These are phyloP conservation scores for Agriopis aurantiaria DNA, from an alignment of 2,888 invertebrate genomes.

Conservation along the genomic window DNA sequence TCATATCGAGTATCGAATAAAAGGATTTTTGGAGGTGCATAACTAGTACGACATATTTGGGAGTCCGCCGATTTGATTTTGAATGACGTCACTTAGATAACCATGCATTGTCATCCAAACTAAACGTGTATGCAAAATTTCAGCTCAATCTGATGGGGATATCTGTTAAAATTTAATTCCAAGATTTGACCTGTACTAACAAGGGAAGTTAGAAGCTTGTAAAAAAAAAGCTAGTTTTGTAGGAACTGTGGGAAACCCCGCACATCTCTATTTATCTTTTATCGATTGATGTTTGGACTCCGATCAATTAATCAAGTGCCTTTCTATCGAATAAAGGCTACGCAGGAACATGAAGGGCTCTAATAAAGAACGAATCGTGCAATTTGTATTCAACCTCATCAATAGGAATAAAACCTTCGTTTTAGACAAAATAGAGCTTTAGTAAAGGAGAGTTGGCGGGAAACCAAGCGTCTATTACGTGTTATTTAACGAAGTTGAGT, in stretches of 20 bases:
- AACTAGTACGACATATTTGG: no score
- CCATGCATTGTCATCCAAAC: no score
- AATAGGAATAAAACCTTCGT: conserved; percentile 31
- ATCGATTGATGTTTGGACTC: conserved; percentile 20
- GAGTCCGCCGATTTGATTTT: no score
- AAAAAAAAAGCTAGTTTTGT: no score
- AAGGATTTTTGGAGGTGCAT: no score
- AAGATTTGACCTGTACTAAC: no score
- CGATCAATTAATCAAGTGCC: conserved; percentile 45
- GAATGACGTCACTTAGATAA: no score
- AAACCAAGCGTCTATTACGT: neutral
- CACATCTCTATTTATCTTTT: conserved; percentile 31
- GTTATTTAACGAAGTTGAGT: neutral
- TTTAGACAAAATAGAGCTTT: conserved; percentile 31
- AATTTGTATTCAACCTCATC: conserved; percentile 45
- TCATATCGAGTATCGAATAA: no score
- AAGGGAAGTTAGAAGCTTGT: no score
- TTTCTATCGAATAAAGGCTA: conserved; percentile 46
- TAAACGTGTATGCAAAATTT: no score
- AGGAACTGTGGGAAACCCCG: conserved; percentile 3
- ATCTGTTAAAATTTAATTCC: no score
- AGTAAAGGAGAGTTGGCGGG: conserved; percentile 11
- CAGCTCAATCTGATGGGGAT: no score
- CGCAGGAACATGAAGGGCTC: conserved; percentile 35
- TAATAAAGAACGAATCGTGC: conserved; percentile 40